Evolutionary conservation across 2,797 vertebrate genomes (phyloP).

Genomic region (Momotus momota): DNA sequence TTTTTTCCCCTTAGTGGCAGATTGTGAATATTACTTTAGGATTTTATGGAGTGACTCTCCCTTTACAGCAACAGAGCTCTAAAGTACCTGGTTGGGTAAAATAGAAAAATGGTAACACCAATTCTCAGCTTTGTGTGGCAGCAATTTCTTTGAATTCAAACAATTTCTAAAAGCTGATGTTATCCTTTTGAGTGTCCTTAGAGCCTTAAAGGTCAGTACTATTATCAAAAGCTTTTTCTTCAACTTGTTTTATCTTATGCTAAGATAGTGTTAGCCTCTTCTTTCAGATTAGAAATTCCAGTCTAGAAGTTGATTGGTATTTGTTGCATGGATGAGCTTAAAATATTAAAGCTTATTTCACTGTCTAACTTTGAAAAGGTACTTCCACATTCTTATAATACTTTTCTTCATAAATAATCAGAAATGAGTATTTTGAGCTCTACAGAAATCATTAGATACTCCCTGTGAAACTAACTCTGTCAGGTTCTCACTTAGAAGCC

Average conservation of each 20-base stretch:
- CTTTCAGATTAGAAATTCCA: not conserved
- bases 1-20: fast-evolving
- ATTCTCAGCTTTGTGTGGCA: not conserved
- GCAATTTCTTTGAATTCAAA: slow-evolving; percentile 19
- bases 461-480: not conserved
- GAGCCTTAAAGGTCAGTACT: not conserved
- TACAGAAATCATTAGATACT: not conserved
- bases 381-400: not conserved
- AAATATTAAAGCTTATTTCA: slow-evolving; percentile 23
- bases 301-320: not conserved
- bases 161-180: not conserved
- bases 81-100: not conserved
- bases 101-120: not conserved
- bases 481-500: not conserved
- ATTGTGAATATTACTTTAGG: not conserved
- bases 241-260: not conserved
- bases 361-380: not conserved
- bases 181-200: not conserved
- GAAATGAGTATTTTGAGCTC: not conserved
- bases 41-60: not conserved
- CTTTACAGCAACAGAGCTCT: not conserved
- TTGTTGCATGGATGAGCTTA: not conserved
- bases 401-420: slow-evolving; percentile 18
- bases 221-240: not conserved
- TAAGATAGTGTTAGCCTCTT: not conserved